phyloP scores from a whole-genome alignment of 2,797 vertebrate species.

The Myotis daubentonii region DNA sequence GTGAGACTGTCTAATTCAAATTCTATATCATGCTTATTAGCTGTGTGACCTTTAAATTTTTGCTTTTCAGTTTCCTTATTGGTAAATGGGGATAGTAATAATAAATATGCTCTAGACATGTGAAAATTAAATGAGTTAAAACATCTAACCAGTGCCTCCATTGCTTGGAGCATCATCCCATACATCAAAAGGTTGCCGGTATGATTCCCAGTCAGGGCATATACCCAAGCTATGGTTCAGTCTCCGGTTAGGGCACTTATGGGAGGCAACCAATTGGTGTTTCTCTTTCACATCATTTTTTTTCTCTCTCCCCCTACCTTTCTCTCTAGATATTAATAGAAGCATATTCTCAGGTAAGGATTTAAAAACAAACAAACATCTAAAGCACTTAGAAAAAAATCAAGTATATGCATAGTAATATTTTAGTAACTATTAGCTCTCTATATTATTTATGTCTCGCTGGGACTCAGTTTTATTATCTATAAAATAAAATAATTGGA shows the following conservation, averaged over 20 bases:
- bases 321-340: neutral
- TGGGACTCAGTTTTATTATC: neutral
- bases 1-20: neutral
- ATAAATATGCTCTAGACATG: neutral
- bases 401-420: neutral
- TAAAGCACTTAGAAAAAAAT: neutral
- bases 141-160: neutral
- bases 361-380: neutral
- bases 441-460: slow-evolving; percentile 3
- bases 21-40: neutral
- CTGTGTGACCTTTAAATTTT: neutral
- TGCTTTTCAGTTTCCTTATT: neutral
- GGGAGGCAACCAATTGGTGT: neutral
- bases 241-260: neutral
- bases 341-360: neutral
- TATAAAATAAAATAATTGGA: slow-evolving; percentile 8
- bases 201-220: neutral
- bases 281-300: neutral
- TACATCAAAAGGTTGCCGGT: neutral
- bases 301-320: neutral
- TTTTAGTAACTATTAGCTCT: neutral
- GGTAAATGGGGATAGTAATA: neutral
- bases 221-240: neutral
- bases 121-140: neutral
- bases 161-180: neutral